Conservation (phyloP, 2,888 invertebrate genomes). For the Nemoura dubitans region DNA sequence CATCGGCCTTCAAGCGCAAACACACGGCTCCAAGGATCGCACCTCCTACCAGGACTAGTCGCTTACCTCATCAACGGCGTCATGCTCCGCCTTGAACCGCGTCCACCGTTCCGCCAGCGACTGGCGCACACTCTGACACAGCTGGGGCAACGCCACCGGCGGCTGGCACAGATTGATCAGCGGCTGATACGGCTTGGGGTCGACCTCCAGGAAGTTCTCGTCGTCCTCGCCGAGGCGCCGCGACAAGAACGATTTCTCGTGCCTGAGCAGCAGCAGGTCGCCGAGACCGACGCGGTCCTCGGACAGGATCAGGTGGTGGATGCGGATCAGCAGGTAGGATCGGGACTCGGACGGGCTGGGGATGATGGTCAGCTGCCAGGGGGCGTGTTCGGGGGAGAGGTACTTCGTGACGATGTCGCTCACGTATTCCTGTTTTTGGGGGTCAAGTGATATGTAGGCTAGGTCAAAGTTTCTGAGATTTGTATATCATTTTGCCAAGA, state of each 20-base stretch:
- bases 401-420: constrained; percentile 82
- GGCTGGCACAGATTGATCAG: constrained; percentile 58
- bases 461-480: too few species aligned
- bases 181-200: constrained; percentile 73
- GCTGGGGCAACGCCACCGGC: background rate
- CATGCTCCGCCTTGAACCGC: constrained; percentile 63
- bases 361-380: constrained; percentile 84
- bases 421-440: constrained; percentile 73
- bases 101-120: background rate
- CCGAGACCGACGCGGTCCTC: constrained; percentile 78
- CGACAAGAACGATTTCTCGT: constrained; percentile 3
- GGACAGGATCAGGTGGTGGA: constrained; percentile 79
- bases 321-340: constrained; percentile 75
- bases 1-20: too few species aligned
- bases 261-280: constrained; percentile 74
- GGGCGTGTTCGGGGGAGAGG: constrained; percentile 74
- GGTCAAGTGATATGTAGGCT: too few species aligned
- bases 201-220: constrained; percentile 63
- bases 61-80: constrained; percentile 64
- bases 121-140: background rate
- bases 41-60: too few species aligned
- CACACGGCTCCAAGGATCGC: too few species aligned
- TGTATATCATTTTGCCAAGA: too few species aligned
- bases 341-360: constrained; percentile 67
- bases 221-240: constrained; percentile 45